A percentile compares a stretch with the other conserved stretches of the same genome.
phyloP scores from a whole-genome alignment of 2,113 vertebrate genomes.

The Taxidea taxus region DNA sequence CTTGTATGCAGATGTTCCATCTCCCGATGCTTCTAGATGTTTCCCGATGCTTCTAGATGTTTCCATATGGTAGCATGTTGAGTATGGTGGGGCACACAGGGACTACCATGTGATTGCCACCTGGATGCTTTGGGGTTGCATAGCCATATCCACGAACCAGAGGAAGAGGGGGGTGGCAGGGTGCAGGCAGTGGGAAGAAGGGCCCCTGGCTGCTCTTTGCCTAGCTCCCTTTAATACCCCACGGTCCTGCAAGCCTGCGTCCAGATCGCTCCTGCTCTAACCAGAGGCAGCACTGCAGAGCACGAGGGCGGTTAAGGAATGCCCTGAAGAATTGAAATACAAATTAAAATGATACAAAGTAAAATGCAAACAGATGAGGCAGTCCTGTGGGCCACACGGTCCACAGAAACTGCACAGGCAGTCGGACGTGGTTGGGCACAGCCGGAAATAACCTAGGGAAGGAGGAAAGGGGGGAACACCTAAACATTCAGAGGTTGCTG shows the following conservation, averaged over 20 bases:
- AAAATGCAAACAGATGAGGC: background rate
- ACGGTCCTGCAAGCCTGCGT: fast-evolving
- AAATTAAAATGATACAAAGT: background rate
- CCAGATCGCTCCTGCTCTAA: background rate
- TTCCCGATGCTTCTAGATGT: background rate
- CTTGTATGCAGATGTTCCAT: background rate
- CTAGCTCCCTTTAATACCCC: fast-evolving
- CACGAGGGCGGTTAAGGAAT: background rate
- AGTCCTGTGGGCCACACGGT: fast-evolving
- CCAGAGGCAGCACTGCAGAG: background rate
- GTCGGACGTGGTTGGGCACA: background rate
- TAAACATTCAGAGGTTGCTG: background rate
- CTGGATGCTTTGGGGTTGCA: fast-evolving
- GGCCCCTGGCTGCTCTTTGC: background rate
- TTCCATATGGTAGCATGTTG: background rate
- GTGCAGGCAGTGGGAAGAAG: background rate
- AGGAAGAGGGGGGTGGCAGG: background rate
- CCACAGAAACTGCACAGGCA: fast-evolving
- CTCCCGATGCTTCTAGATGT: background rate
- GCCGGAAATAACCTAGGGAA: background rate
- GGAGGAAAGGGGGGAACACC: background rate
- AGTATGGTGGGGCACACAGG: background rate
- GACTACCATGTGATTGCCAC: background rate
- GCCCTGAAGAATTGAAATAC: background rate
- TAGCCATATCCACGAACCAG: background rate